Percentiles rank a stretch among this genome's conserved stretches.
phyloP scores from a whole-genome alignment of 2,113 vertebrate genomes.

The Chitala chitala region DNA sequence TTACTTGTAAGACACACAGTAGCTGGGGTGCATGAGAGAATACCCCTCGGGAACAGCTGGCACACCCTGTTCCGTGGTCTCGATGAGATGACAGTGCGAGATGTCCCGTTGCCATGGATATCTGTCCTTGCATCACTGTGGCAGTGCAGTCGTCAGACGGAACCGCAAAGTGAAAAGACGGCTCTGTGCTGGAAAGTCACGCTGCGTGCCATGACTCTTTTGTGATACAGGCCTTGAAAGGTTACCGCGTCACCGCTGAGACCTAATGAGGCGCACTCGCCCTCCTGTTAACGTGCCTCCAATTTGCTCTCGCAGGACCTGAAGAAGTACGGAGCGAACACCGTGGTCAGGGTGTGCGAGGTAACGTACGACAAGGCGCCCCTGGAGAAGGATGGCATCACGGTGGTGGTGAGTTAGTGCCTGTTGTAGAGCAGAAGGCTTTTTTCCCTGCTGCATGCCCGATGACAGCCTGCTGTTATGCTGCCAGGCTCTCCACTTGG shows the following conservation, averaged over 20 bases:
- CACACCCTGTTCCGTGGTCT: slow-evolving; percentile 18
- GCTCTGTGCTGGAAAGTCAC: background rate
- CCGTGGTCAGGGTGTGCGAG: slow-evolving; percentile 91
- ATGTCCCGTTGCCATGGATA: slow-evolving; percentile 30
- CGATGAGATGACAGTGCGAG: slow-evolving; percentile 20
- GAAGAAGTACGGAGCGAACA: slow-evolving; percentile 87
- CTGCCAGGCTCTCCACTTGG: too few species aligned
- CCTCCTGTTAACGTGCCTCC: background rate
- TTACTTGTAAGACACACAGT: background rate
- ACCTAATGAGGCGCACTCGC: background rate
- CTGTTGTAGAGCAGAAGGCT: too few species aligned
- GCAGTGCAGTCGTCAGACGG: slow-evolving; percentile 25
- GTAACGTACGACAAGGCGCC: slow-evolving; percentile 93
- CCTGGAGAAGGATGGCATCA: slow-evolving; percentile 91
- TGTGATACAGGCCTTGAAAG: background rate
- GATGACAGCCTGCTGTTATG: background rate
- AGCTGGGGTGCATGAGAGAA: background rate
- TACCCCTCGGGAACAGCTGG: slow-evolving; percentile 14
- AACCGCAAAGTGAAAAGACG: too few species aligned
- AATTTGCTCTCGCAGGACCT: slow-evolving; percentile 70
- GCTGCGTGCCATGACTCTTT: background rate
- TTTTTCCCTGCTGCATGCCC: too few species aligned
- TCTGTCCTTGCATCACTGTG: slow-evolving; percentile 16
- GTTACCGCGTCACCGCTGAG: background rate
- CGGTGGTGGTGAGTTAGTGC: slow-evolving; percentile 83